These are phyloP conservation scores for Agapostemon virescens DNA, from an alignment of 2,888 invertebrate genomes.

Conservation along the genomic window DNA sequence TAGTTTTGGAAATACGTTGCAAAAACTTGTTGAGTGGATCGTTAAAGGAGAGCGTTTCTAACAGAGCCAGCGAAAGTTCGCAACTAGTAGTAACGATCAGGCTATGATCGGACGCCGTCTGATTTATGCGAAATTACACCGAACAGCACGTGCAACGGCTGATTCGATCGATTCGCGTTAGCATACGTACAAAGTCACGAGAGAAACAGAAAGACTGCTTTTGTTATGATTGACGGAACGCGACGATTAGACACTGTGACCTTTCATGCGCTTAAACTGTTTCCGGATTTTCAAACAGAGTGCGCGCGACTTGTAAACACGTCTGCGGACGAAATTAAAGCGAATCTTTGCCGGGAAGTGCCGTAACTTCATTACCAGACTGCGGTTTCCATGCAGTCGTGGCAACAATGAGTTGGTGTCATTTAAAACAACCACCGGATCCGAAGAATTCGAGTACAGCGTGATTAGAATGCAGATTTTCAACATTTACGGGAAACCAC, in stretches of 20 bases:
- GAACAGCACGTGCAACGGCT: neutral
- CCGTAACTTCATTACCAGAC: neutral
- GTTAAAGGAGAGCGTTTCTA: neutral
- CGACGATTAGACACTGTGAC: neutral
- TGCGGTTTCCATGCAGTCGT: neutral
- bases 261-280: neutral
- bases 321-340: neutral
- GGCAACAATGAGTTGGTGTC: neutral
- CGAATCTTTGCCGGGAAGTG: neutral
- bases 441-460: too few species aligned
- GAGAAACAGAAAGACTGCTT: neutral
- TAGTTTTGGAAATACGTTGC: neutral
- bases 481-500: neutral
- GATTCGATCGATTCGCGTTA: neutral
- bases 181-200: neutral
- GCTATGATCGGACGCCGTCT: neutral
- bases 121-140: neutral
- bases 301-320: neutral
- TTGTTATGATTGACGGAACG: neutral
- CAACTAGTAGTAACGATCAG: conserved; percentile 4
- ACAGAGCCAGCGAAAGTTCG: neutral
- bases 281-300: neutral
- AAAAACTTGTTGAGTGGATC: neutral
- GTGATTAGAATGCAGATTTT: neutral
- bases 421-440: neutral